A percentile compares a stretch with the other conserved stretches of the same genome.
These are phyloP conservation scores for Saguinus imperator DNA, from an alignment of 2,113 vertebrate genomes.

Conservation along the genomic window DNA sequence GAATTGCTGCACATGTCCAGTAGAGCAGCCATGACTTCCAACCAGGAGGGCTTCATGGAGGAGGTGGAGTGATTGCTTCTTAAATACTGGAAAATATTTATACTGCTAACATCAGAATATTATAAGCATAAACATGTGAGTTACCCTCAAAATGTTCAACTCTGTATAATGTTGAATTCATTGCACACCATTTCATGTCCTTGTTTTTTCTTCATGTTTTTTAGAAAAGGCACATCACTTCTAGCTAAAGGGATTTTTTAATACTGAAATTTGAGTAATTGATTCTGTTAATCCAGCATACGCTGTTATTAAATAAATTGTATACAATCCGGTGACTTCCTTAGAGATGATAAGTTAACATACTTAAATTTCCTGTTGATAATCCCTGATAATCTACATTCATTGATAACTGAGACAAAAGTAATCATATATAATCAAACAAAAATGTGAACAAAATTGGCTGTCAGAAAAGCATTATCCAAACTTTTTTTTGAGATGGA, in stretches of 20 bases:
- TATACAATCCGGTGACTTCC: not conserved
- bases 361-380: not conserved
- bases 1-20: not conserved
- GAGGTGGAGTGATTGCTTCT: not conserved
- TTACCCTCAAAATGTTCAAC: not conserved
- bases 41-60: not conserved
- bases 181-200: not conserved
- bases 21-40: not conserved
- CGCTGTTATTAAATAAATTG: not conserved
- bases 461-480: not conserved
- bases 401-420: not conserved
- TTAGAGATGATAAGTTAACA: not conserved
- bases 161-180: not conserved
- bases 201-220: not conserved
- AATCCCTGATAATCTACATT: not conserved
- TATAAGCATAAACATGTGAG: not conserved
- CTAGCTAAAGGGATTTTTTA: not conserved
- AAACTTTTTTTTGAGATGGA: not conserved
- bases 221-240: not conserved
- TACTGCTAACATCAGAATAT: not conserved
- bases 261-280: not conserved
- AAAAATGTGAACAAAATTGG: not conserved
- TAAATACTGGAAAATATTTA: not conserved
- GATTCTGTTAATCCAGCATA: not conserved
- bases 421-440: not conserved